phyloP scores from a whole-genome alignment of 1,140 invertebrate species.

The Sminthurinus signatus region DNA sequence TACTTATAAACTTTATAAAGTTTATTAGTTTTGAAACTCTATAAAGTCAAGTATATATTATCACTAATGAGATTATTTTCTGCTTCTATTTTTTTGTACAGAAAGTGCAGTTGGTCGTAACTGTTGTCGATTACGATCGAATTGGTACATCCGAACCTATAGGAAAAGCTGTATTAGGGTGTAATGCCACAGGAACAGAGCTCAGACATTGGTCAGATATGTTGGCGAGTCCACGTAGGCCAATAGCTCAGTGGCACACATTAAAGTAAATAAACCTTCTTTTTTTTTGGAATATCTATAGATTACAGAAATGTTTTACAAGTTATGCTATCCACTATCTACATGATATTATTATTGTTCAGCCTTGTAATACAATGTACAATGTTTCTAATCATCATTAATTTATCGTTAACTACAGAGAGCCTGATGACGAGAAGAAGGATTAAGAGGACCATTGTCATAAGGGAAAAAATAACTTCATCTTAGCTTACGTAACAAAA shows the following conservation, averaged over 20 bases:
- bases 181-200: constrained; percentile 95
- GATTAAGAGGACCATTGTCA: constrained; percentile 51
- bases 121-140: constrained; percentile 99
- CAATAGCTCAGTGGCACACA: constrained; percentile 99
- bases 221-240: constrained; percentile 93
- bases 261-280: no score
- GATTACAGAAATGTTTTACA: no score
- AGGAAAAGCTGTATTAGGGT: constrained; percentile 92
- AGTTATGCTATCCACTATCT: no score
- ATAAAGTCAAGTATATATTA: no score
- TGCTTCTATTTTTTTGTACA: constrained; percentile 50
- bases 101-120: constrained; percentile 98
- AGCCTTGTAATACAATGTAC: no score
- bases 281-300: no score
- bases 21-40: not conserved
- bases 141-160: constrained; percentile 99
- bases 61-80: not conserved
- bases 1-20: not conserved
- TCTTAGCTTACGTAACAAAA: not conserved
- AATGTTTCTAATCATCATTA: no score
- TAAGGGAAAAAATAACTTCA: not conserved
- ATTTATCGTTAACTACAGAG: no score
- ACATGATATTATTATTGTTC: no score
- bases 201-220: constrained; percentile 99
- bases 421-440: constrained; percentile 90